A percentile compares a stretch with the other conserved stretches of the same genome.
These are phyloP conservation scores for Phortica okadai DNA, from an alignment of 2,888 invertebrate species.

Conservation along the genomic window DNA sequence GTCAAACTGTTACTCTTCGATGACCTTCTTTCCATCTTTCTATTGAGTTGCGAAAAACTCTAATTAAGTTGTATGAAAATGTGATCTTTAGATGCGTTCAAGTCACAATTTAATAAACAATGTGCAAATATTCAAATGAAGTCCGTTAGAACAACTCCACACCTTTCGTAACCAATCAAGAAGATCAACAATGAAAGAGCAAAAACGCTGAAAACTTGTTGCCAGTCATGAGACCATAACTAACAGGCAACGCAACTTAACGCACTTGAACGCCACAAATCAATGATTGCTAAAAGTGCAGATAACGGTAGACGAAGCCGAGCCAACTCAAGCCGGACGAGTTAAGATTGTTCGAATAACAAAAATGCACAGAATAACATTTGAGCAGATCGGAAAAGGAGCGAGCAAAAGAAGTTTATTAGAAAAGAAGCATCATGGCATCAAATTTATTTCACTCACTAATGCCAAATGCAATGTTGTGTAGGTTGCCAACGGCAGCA, in stretches of 20 bases:
- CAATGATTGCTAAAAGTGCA: not conserved
- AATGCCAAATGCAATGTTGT: not conserved
- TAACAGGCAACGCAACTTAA: not conserved
- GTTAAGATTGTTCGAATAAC: conserved; percentile 12
- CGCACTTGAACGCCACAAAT: not conserved
- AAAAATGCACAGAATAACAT: not conserved
- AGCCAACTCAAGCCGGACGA: not conserved
- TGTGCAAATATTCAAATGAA: not conserved
- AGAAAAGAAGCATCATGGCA: not conserved
- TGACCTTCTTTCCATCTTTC: no score
- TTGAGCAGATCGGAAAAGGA: not conserved
- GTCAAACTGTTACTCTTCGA: no score
- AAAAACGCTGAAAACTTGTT: not conserved
- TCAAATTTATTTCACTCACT: conserved; percentile 16
- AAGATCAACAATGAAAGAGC: not conserved
- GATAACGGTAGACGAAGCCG: not conserved
- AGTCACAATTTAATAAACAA: not conserved
- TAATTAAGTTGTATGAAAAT: no score
- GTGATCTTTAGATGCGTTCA: not conserved
- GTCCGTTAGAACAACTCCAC: not conserved
- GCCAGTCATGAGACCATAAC: no score
- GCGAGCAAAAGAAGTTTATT: conserved; percentile 14
- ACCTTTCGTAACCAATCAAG: conserved; percentile 7
- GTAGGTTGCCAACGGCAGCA: not conserved
- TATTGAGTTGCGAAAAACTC: no score